phyloP scores from a whole-genome alignment of 2,888 invertebrate species.

The Cryptocephalus primarius region DNA sequence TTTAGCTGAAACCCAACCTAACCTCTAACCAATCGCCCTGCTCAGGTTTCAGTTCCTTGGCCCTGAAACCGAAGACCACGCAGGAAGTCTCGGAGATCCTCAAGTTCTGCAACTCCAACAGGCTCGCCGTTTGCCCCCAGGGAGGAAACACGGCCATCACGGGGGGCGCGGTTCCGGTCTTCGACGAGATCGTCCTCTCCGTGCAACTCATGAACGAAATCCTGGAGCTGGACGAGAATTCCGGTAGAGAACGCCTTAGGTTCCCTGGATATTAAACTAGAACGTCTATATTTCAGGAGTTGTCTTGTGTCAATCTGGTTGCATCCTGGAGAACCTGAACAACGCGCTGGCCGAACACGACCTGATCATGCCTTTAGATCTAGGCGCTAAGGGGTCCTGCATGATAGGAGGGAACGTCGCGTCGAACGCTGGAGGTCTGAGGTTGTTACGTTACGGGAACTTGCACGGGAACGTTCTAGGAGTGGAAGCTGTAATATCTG shows the following conservation, averaged over 20 bases:
- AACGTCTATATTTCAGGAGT: slow-evolving; percentile 44
- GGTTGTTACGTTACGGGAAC: slow-evolving; percentile 81
- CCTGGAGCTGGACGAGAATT: slow-evolving; percentile 65
- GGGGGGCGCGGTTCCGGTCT: slow-evolving; percentile 90
- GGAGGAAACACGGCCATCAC: slow-evolving; percentile 91
- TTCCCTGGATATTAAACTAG: no score
- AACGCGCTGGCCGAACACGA: slow-evolving; percentile 55
- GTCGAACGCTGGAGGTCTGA: slow-evolving; percentile 90
- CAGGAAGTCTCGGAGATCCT: slow-evolving; percentile 80
- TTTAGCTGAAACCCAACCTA: no score
- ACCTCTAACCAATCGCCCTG: slow-evolving; percentile 5
- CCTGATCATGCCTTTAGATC: slow-evolving; percentile 87
- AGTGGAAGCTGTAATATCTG: slow-evolving; percentile 65
- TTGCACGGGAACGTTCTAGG: slow-evolving; percentile 85
- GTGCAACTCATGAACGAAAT: slow-evolving; percentile 77
- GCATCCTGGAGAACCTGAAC: slow-evolving; percentile 78
- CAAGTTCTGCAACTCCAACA: slow-evolving; percentile 68
- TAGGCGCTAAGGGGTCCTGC: slow-evolving; percentile 92
- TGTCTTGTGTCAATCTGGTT: slow-evolving; percentile 79
- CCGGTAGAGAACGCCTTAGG: slow-evolving; percentile 45
- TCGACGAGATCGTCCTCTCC: slow-evolving; percentile 88
- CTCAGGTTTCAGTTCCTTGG: slow-evolving; percentile 67
- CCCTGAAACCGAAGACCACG: slow-evolving; percentile 76
- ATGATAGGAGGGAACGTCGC: slow-evolving; percentile 92
- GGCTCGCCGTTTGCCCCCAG: slow-evolving; percentile 85